These are phyloP conservation scores for Thelaira solivaga DNA, from an alignment of 2,888 invertebrate species.

Conservation along the genomic window DNA sequence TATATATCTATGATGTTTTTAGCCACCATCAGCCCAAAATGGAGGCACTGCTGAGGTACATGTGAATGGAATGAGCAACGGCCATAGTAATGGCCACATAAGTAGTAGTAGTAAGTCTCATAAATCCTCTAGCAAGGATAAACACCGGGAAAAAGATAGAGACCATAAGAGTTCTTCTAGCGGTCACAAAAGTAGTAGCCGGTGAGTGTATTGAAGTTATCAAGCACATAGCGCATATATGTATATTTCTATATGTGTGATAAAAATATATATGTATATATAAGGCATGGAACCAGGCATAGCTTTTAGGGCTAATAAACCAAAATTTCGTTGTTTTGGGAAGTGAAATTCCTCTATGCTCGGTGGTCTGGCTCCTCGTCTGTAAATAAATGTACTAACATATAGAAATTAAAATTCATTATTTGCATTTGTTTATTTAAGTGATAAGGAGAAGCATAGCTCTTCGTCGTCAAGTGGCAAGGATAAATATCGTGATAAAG, in stretches of 20 bases:
- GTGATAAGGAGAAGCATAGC: constrained; percentile 76
- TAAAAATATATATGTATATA: no score
- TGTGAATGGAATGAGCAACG: constrained; percentile 89
- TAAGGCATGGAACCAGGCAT: no score
- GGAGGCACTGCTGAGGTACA: constrained; percentile 69
- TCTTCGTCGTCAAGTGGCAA: constrained; percentile 71
- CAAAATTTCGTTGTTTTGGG: no score
- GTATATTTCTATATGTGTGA: no score
- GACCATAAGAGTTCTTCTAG: constrained; percentile 77
- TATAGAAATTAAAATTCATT: neutral
- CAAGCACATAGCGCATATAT: no score
- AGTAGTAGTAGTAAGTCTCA: constrained; percentile 78
- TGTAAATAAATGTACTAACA: no score
- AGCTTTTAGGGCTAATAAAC: no score
- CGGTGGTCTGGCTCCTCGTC: no score
- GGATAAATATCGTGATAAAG: constrained; percentile 75
- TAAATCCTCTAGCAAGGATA: constrained; percentile 81
- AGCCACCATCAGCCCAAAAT: constrained; percentile 71
- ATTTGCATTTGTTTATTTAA: constrained; percentile 41
- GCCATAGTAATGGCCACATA: constrained; percentile 85
- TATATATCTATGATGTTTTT: constrained; percentile 31
- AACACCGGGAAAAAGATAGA: constrained; percentile 78
- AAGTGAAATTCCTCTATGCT: no score
- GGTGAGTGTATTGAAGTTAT: constrained; percentile 66
- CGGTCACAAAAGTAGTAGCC: constrained; percentile 77